These are phyloP conservation scores for Lophotis ruficrista DNA, from an alignment of 2,113 vertebrate genomes.

Conservation along the genomic window DNA sequence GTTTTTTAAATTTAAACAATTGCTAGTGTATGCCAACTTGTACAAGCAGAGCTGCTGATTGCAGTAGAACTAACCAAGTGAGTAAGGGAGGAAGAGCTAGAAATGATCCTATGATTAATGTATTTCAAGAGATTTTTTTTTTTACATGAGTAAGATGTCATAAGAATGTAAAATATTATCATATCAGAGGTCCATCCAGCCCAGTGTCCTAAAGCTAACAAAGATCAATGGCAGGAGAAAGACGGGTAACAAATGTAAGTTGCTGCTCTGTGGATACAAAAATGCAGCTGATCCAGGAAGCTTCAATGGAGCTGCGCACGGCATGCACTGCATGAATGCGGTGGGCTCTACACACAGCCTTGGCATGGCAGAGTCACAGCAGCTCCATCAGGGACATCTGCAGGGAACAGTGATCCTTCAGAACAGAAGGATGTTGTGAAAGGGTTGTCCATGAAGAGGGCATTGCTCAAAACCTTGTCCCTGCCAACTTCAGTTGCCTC, in stretches of 20 bases:
- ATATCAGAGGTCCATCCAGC: not conserved
- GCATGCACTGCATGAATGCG: not conserved
- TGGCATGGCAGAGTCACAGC: not conserved
- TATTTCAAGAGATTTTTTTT: not conserved
- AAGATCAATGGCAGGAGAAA: not conserved
- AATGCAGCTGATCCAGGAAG: not conserved
- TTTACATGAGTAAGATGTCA: not conserved
- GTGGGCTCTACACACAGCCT: not conserved
- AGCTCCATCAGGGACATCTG: not conserved
- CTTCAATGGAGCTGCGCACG: not conserved
- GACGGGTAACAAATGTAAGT: slow-evolving; percentile 65
- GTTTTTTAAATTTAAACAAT: not conserved
- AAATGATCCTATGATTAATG: not conserved
- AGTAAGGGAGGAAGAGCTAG: not conserved
- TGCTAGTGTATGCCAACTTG: not conserved
- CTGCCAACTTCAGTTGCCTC: not conserved
- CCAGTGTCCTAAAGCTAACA: not conserved
- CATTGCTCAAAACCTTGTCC: not conserved
- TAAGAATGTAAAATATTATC: not conserved
- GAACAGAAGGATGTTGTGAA: not conserved
- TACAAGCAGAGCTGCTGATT: not conserved
- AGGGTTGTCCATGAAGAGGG: not conserved
- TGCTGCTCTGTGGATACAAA: not conserved
- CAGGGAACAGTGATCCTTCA: not conserved
- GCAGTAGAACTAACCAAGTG: not conserved